A percentile compares a stretch with the other conserved stretches of the same genome.
Evolutionary conservation across 2,888 invertebrate species (phyloP).

Genomic region (Melinopterus prodromus): DNA sequence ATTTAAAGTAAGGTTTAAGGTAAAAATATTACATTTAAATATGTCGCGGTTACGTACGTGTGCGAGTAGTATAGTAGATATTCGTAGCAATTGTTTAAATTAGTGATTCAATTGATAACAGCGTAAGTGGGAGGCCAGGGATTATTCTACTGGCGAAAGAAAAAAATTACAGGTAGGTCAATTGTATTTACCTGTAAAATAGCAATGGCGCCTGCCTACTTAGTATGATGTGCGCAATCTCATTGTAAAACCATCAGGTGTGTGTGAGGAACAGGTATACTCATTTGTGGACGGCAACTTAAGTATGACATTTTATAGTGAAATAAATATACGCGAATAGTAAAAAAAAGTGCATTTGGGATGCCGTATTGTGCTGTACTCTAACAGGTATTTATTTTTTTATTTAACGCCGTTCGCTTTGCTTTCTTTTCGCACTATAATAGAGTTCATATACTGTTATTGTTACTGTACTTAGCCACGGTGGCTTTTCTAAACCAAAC

Average conservation of each 20-base stretch:
- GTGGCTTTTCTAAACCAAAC: conserved; percentile 49
- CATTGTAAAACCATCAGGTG: conserved; percentile 33
- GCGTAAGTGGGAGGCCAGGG: neutral
- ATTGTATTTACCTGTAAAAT: conserved; percentile 31
- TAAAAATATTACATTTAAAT: neutral
- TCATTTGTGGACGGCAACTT: conserved; percentile 36
- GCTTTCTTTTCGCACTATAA: conserved; percentile 18
- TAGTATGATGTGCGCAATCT: conserved; percentile 35
- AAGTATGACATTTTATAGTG: conserved; percentile 37
- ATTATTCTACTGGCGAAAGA: neutral
- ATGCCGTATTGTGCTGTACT: neutral
- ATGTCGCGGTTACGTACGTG: conserved; percentile 6
- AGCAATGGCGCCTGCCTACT: conserved; percentile 31
- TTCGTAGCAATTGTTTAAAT: neutral
- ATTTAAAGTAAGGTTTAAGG: neutral
- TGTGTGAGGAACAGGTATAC: conserved; percentile 36
- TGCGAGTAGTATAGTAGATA: neutral
- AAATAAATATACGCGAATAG: conserved; percentile 30
- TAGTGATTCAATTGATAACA: neutral
- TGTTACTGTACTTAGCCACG: conserved; percentile 53
- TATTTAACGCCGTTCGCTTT: neutral
- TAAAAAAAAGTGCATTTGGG: conserved; percentile 17
- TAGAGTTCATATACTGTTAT: conserved; percentile 45
- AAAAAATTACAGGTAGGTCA: conserved; percentile 11
- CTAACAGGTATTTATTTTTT: conserved; percentile 19